Evolutionary conservation across 2,888 invertebrate species (phyloP).

Genomic region (Agrypnus murinus): DNA sequence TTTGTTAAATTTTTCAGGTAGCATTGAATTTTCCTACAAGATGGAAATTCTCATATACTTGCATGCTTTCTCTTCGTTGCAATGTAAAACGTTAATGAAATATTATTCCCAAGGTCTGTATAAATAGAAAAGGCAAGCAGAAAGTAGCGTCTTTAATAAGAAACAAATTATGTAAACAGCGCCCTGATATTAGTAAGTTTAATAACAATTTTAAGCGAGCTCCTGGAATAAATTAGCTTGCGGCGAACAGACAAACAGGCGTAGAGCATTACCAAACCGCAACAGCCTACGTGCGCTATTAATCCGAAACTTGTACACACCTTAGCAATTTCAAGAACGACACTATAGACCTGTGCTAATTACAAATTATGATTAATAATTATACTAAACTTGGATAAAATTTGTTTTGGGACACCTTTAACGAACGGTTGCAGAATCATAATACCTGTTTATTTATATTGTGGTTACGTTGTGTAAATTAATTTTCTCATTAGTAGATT

Average conservation of each 20-base stretch:
- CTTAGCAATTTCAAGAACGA: conserved; percentile 23
- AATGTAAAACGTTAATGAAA: background rate
- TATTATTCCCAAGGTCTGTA: conserved; percentile 8
- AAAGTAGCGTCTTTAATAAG: conserved; percentile 28
- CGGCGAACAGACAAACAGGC: conserved; percentile 35
- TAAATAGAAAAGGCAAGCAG: conserved; percentile 2
- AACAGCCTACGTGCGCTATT: conserved; percentile 36
- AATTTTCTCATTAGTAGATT: conserved; percentile 2
- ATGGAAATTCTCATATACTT: too few species aligned
- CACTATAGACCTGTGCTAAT: conserved; percentile 27
- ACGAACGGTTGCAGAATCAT: conserved; percentile 3
- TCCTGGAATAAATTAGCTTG: conserved; percentile 42
- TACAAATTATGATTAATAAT: conserved; percentile 28
- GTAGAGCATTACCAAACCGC: conserved; percentile 38
- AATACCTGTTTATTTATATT: background rate
- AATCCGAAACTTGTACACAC: conserved; percentile 34
- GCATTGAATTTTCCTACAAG: too few species aligned
- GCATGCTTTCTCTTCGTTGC: too few species aligned
- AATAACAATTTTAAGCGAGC: conserved; percentile 43
- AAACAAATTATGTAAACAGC: conserved; percentile 40
- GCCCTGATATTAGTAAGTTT: conserved; percentile 38
- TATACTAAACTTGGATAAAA: background rate
- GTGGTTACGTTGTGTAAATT: background rate
- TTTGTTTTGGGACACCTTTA: conserved; percentile 2
- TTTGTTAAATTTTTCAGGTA: too few species aligned